Conservation (phyloP, 2,888 invertebrate species). For the Zaprionus lineosus region DNA sequence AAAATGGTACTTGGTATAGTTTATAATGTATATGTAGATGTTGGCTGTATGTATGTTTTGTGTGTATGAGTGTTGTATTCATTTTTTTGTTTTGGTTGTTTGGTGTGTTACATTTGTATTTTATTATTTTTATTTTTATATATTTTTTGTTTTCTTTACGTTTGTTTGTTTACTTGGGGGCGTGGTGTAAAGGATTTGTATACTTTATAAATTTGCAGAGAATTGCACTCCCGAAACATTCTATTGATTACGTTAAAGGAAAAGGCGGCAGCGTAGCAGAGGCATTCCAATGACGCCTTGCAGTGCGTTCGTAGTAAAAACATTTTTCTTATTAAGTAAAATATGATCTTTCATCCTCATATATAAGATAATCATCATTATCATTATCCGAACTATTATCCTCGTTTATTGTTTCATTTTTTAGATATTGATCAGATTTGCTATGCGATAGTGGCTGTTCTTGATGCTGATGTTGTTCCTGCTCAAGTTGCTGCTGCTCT, state of each 20-base stretch:
- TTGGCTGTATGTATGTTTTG: conserved; percentile 54
- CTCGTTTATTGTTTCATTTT: conserved; percentile 39
- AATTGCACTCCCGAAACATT: conserved; percentile 25
- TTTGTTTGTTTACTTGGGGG: conserved; percentile 21
- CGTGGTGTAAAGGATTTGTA: conserved; percentile 23
- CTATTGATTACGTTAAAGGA: conserved; percentile 1
- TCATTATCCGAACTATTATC: conserved; percentile 41
- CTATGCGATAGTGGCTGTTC: conserved; percentile 15
- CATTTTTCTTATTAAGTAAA: conserved; percentile 72
- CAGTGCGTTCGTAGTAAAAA: conserved; percentile 65
- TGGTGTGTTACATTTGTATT: conserved; percentile 25
- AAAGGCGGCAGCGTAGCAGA: conserved; percentile 10
- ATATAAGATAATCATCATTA: conserved; percentile 53
- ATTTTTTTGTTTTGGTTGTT: conserved; percentile 17
- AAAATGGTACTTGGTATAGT: conserved; percentile 75
- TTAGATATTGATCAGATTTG: conserved; percentile 15
- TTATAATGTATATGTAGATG: conserved; percentile 46
- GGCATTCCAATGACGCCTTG: conserved; percentile 18
- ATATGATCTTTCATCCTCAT: conserved; percentile 70
- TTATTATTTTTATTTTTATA: conserved; percentile 12
- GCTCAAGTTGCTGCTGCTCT: conserved; percentile 19
- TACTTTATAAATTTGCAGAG: conserved; percentile 33
- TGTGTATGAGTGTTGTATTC: conserved; percentile 29
- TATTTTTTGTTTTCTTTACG: conserved; percentile 14
- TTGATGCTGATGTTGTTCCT: neutral